phyloP scores from a whole-genome alignment of 2,113 vertebrate genomes.

The Siniperca chuatsi region DNA sequence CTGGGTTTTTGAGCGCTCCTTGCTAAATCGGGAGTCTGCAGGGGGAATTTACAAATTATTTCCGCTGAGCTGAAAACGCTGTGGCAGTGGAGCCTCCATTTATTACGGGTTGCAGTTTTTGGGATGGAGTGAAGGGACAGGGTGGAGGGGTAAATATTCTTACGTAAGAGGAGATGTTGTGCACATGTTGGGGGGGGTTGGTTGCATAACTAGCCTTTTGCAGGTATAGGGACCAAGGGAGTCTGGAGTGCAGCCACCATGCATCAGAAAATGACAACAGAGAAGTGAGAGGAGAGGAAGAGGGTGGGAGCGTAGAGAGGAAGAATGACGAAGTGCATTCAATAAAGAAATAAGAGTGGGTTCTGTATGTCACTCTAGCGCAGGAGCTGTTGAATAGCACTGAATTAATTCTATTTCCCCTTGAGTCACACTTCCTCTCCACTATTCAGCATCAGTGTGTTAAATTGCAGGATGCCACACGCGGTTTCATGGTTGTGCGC shows the following conservation, averaged over 20 bases:
- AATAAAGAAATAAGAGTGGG: conserved; percentile 57
- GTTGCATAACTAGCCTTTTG: conserved; percentile 64
- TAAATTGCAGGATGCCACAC: conserved; percentile 79
- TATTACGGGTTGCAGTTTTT: conserved; percentile 52
- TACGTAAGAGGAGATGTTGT: conserved; percentile 54
- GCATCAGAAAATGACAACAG: conserved; percentile 65
- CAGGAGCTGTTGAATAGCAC: conserved; percentile 63
- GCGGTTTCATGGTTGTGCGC: conserved; percentile 73
- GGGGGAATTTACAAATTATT: conserved; percentile 79
- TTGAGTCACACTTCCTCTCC: conserved; percentile 67
- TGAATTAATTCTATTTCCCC: conserved; percentile 75
- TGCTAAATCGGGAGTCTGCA: conserved; percentile 75
- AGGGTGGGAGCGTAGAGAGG: conserved; percentile 36
- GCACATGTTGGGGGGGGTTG: conserved; percentile 15
- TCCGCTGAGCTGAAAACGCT: conserved; percentile 72
- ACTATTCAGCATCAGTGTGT: conserved; percentile 72
- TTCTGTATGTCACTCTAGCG: conserved; percentile 68
- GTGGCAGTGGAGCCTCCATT: conserved; percentile 58
- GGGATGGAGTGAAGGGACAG: conserved; percentile 40
- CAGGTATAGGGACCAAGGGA: conserved; percentile 57
- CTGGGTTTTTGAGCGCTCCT: conserved; percentile 61
- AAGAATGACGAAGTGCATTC: conserved; percentile 48
- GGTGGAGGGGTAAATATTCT: conserved; percentile 51
- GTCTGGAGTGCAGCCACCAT: conserved; percentile 64
- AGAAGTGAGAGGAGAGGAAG: conserved; percentile 55